Evolutionary conservation across 1,140 invertebrate species (phyloP), one percentile per base, ranked within the genome.

Genomic region (Atta cephalotes): DNA sequence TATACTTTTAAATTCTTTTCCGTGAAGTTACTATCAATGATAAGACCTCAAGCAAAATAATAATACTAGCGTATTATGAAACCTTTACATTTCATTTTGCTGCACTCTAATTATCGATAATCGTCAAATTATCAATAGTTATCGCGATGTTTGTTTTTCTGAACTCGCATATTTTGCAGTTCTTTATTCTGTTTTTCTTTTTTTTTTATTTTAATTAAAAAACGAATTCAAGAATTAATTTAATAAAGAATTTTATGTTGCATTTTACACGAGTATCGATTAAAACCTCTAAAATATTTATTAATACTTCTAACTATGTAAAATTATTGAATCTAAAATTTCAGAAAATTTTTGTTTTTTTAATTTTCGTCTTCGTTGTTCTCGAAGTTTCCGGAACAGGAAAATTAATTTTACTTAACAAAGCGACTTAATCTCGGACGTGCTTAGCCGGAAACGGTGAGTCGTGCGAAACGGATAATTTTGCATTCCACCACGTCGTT

Each of bases 401-500:
- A 16, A 49, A 45, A 62, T 62, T 10, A 25, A 51, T 28, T 45
- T 49, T 35, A 35, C 10, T 49, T 2, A n/a, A 53, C n/a, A 39
- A 72, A 72, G 45, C 18, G n/a, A 74, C 21, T 21, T 21, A 21
- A 21, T 45, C 10, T 28, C 31, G 16, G 12, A 3, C 18, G 56
- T 58, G 51, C 16, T 56, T 10, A 10, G 39, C 14, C 66, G 51
- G 79, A 81, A 81, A 45, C 16, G 16, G 12, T 66, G 12, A 82
- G 58, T 14, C 25, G 39, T 25, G 45, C 10, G 14, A 49, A 31
- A 68, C 85, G 72, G 70, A 84, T 76, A 65, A 71, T 77, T 49
- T 60, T 25, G 74, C 87, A 87, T 87, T 79, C 56, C 56, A 16
- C 51, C 9, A 9, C 51, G 45, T 66, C 25, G 62, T 66, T 79